Percentiles rank a stretch among this genome's conserved stretches.
Evolutionary conservation across 1,140 invertebrate genomes (phyloP).

Genomic region (Listronotus oregonensis): DNA sequence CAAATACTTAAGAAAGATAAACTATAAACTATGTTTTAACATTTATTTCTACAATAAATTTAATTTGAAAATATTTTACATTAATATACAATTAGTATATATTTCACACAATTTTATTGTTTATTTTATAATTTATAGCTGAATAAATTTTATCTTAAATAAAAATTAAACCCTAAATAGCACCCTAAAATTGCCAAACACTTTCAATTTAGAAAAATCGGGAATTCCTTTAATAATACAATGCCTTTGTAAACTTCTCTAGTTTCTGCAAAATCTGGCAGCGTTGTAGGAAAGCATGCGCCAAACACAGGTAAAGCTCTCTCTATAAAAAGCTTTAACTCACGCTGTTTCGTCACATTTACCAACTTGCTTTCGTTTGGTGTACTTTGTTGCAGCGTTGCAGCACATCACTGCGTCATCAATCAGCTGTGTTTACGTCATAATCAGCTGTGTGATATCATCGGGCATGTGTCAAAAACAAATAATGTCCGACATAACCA

Average conservation of each 20-base stretch:
- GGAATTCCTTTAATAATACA: not conserved
- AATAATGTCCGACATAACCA: slow-evolving; percentile 26
- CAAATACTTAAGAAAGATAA: no score
- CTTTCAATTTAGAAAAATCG: no score
- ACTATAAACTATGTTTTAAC: no score
- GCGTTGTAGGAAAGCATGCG: slow-evolving; percentile 27
- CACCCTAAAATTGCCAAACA: no score
- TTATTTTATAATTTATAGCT: no score
- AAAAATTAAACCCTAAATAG: no score
- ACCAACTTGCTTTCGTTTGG: slow-evolving; percentile 1
- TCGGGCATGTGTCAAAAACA: slow-evolving; percentile 42
- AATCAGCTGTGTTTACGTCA: slow-evolving; percentile 25
- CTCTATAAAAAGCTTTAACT: slow-evolving; percentile 31
- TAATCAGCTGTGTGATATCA: slow-evolving; percentile 32
- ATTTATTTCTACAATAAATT: no score
- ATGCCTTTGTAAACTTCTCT: not conserved
- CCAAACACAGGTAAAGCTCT: slow-evolving; percentile 33
- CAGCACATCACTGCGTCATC: not conserved
- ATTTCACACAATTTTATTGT: no score
- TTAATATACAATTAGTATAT: no score
- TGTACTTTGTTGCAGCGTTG: slow-evolving; percentile 2
- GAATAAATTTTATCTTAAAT: no score
- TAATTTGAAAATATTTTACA: no score
- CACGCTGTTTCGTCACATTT: slow-evolving; percentile 25
- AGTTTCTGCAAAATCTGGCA: slow-evolving; percentile 10